Conservation (phyloP, 2,113 vertebrate genomes). For the Scomber japonicus region DNA sequence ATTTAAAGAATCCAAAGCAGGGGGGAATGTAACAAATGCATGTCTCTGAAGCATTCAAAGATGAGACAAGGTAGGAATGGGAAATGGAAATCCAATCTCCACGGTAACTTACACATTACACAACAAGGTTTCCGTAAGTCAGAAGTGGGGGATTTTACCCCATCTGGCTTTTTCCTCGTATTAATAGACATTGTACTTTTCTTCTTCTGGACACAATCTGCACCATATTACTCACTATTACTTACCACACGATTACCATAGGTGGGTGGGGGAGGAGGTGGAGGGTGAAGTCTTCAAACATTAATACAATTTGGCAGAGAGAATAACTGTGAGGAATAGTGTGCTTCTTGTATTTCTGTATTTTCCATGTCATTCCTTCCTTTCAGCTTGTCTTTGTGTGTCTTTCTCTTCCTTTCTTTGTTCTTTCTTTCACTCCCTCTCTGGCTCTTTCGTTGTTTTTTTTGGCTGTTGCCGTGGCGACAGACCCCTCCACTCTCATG, state of each 20-base stretch:
- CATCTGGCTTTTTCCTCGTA: too few relatives aligned
- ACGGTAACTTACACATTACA: constrained; percentile 24
- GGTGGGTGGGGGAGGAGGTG: not conserved
- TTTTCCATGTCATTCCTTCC: constrained; percentile 32
- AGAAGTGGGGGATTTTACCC: constrained; percentile 10
- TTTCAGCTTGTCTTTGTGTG: constrained; percentile 18
- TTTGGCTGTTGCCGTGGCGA: constrained; percentile 72
- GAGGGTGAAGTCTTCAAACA: constrained; percentile 14
- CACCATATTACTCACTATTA: too few relatives aligned
- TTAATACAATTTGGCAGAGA: constrained; percentile 40
- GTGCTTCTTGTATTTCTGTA: constrained; percentile 29
- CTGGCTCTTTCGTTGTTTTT: constrained; percentile 72
- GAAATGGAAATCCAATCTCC: constrained; percentile 24
- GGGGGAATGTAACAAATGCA: constrained; percentile 4
- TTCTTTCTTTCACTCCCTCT: constrained; percentile 28
- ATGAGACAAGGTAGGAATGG: constrained; percentile 29
- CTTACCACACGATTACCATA: not conserved
- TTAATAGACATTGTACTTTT: too few relatives aligned
- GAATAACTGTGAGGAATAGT: constrained; percentile 19
- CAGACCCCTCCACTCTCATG: constrained; percentile 53
- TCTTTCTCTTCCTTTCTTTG: constrained; percentile 2
- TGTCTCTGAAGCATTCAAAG: constrained; percentile 26
- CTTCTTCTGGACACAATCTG: too few relatives aligned
- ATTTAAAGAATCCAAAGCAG: constrained; percentile 52
- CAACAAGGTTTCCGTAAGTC: constrained; percentile 36